Conservation (phyloP, 2,113 vertebrate genomes). For the Stictonetta naevosa region DNA sequence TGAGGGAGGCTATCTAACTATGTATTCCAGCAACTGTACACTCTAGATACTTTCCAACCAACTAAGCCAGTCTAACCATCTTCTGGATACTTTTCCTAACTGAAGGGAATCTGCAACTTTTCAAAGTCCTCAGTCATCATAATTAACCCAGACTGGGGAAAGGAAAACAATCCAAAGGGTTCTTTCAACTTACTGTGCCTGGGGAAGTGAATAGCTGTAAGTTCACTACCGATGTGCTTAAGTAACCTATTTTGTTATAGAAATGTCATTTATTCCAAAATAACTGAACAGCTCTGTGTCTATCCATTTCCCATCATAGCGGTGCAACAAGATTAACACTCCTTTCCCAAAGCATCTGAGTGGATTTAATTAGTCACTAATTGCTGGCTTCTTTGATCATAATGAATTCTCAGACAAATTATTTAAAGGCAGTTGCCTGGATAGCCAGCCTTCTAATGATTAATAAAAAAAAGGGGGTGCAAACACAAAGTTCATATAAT, state of each 20-base stretch:
- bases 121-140: not conserved
- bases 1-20: not conserved
- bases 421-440: slow-evolving; percentile 47
- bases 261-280: not conserved
- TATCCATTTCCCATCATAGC: not conserved
- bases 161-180: not conserved
- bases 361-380: slow-evolving; percentile 53
- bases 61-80: not conserved
- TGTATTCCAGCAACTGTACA: not conserved
- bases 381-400: slow-evolving; percentile 26
- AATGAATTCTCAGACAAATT: slow-evolving; percentile 57
- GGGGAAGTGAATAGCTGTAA: not conserved
- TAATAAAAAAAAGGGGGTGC: slow-evolving; percentile 16
- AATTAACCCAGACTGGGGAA: slow-evolving; percentile 24
- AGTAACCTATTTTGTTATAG: not conserved
- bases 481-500: not conserved
- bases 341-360: slow-evolving; percentile 1
- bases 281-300: not conserved
- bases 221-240: not conserved
- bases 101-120: not conserved
- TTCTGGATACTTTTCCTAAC: not conserved
- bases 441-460: slow-evolving; percentile 18
- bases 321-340: not conserved
- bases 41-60: not conserved
- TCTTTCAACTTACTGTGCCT: not conserved